Base-by-base conservation (phyloP, 2,797 vertebrate genomes). In the Monodelphis domestica region DNA sequence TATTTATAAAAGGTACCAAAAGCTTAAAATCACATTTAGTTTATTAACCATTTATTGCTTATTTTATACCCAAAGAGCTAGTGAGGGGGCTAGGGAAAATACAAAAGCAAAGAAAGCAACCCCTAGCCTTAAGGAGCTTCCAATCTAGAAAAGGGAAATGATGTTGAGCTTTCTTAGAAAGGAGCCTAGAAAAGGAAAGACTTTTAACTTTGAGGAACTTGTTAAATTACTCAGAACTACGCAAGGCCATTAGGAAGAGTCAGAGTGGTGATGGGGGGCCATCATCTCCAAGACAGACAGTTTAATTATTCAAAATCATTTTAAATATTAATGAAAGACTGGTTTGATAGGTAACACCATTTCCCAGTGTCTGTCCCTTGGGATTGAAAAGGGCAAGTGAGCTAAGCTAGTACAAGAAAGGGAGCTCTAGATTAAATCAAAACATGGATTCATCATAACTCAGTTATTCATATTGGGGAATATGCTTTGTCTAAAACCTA, bases 31-130 rank as follows among this genome's bases (percentile, higher is more conserved):
- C 3, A 0, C 26, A 45, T 84, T 84, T 84, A 84, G 38, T 24
- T 84, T 38, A 84, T 78, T 70, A 91, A 63, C 57, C 87, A 90
- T 92, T 94, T 89, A 51, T 33, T 54, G 5, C 15, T 38, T 88
- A 9, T n/a, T 14, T 3, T 53, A 12, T 28, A 45, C 53, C 33
- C 3, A 53, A 55, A 28, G 12, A 53, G 52, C 45, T 84, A 21
- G 52, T 33, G 15, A 54, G 57, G 91, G 89, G 54, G 26, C 38
- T 55, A 17, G 4, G 1, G 9, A 84, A 38, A 51, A 45, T 3
- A 56, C 0, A 53, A 33, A 14, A 50, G 91, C 51, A 70, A 90
- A 50, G 1, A 56, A 90, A 90, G 57, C 38, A 84, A 29, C 28
- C 28, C 59, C 87, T 91, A 30, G 30, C 59, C 53, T 89, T 50